Base-by-base conservation (phyloP, 2,888 invertebrate species). In the Archips xylosteana region DNA sequence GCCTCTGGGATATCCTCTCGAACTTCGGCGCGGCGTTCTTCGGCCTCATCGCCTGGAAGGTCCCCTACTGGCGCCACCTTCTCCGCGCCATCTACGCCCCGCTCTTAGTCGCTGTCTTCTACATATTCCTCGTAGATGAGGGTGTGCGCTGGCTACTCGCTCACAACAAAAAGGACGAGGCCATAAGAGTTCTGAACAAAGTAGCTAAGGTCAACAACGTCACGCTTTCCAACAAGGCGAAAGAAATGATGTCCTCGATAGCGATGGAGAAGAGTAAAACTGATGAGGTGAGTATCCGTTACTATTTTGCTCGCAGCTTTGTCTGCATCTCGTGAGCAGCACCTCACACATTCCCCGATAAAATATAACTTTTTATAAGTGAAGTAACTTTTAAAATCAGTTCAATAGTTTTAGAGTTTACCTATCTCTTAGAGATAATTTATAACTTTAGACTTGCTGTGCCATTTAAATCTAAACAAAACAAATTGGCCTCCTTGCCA, bases 131-230 rank as follows among this genome's bases (percentile, higher is more conserved):
- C 6, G 90, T 97, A n/a, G 97, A 97, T 2, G 97, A 97, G 87
- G 97, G 97, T 1, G 95, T 97, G 36, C 94, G 97, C 76, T 98
- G 98, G 98, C 94, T 97, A n/a, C 86, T 97, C 4, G 96, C 96
- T 0, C 96, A 97, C 82, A 96, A 96, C 69, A 95, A 95, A 80
- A 95, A 95, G 66, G 95, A 96, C 32, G 95, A 96, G 79, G 97
- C 97, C 0, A 96, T 96, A 65, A 87, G 91, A 9, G 95, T 97
- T 15, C 87, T 97, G 36, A 94, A 95, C 63, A 96, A 95, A 83
- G 96, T 97, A 3, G 96, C 97, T 0, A 95, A 94, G 79, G 89
- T 96, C 3, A 97, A 97, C 79, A 95, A 95, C 47, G 94, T 96
- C 2, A 92, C 95, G 65, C 82, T 96, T 1, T 95, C 95, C 0